A percentile compares a stretch with the other conserved stretches of the same genome.
Evolutionary conservation across 2,888 invertebrate species (phyloP).

Genomic region (Scaptomyza flava): DNA sequence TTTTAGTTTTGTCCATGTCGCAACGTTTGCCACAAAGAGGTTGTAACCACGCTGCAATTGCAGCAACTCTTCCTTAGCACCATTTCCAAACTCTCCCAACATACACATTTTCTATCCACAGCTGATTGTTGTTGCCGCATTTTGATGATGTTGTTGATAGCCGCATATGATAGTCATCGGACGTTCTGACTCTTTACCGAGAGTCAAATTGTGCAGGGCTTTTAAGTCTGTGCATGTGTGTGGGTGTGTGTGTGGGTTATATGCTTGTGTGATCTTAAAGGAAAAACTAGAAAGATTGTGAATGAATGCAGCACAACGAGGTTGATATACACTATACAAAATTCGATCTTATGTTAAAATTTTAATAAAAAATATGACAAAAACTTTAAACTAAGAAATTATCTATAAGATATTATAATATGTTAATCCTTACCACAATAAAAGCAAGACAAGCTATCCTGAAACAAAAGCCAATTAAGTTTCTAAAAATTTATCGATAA

Average conservation of each 20-base stretch:
- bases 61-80: constrained; percentile 53
- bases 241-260: background rate
- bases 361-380: too few relatives aligned
- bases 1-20: constrained; percentile 51
- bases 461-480: too few relatives aligned
- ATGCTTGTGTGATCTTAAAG: constrained; percentile 1
- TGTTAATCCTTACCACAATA: too few relatives aligned
- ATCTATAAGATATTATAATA: too few relatives aligned
- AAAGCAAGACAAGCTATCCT: too few relatives aligned
- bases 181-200: constrained; percentile 47
- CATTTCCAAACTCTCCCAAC: constrained; percentile 8
- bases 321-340: constrained; percentile 23
- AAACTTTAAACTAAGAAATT: too few relatives aligned
- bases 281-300: constrained; percentile 14
- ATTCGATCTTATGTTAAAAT: too few relatives aligned
- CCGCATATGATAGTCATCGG: constrained; percentile 73
- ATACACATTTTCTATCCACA: background rate
- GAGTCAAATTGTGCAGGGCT: constrained; percentile 46
- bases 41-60: constrained; percentile 73
- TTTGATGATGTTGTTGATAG: constrained; percentile 79
- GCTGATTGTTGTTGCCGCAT: constrained; percentile 44
- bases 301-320: constrained; percentile 10
- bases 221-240: background rate
- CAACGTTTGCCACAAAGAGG: constrained; percentile 40
- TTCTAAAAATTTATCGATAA: too few relatives aligned